Evolutionary conservation across 1,140 invertebrate species (phyloP).

Genomic region (Trissolcus basalis): DNA sequence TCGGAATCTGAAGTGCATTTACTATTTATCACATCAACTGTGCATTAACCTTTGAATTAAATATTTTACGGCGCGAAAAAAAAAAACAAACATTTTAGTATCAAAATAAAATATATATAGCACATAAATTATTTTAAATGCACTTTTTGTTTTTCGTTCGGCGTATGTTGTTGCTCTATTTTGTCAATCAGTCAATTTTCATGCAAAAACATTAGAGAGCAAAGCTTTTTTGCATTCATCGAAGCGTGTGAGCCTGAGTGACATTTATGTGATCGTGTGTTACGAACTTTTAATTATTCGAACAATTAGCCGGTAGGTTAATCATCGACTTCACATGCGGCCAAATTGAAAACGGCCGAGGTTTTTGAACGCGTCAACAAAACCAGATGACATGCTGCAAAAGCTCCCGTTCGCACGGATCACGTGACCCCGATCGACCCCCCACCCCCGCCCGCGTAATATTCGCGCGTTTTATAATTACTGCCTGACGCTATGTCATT

Average conservation of each 20-base stretch:
- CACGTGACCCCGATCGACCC: background rate
- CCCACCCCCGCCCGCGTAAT: too few relatives aligned
- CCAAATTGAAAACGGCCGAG: background rate
- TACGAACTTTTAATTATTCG: slow-evolving; percentile 9
- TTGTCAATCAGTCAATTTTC: background rate
- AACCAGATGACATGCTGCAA: background rate
- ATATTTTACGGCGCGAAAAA: too few relatives aligned
- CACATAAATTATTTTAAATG: too few relatives aligned
- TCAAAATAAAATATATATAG: too few relatives aligned
- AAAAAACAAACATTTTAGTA: too few relatives aligned
- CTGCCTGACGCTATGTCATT: background rate
- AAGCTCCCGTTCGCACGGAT: background rate
- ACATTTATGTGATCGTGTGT: slow-evolving; percentile 1
- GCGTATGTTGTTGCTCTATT: background rate
- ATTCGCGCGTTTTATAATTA: background rate
- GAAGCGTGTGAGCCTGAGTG: background rate
- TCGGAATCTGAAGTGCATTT: too few relatives aligned
- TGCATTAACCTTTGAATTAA: too few relatives aligned
- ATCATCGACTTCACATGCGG: slow-evolving; percentile 1
- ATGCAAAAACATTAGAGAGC: too few relatives aligned
- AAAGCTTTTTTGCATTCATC: background rate
- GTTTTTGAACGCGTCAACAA: slow-evolving; percentile 1
- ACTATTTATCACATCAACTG: too few relatives aligned
- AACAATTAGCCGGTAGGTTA: background rate
- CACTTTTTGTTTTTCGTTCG: background rate